Percentiles rank a stretch among this genome's conserved stretches.
phyloP scores from a whole-genome alignment of 1,140 invertebrate species.

The Sycophaga agraensis region DNA sequence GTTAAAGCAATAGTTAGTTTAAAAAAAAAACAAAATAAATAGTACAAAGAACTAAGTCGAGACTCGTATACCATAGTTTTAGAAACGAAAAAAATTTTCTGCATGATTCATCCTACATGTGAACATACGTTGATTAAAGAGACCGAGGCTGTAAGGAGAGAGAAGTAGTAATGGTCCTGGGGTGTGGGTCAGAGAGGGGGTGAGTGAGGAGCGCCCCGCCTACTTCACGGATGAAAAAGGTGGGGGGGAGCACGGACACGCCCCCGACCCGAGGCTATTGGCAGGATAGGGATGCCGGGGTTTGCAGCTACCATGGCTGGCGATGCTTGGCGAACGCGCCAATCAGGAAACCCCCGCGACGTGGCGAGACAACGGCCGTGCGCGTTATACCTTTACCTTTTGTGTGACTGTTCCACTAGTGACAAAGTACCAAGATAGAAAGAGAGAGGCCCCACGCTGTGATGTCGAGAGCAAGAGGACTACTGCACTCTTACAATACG shows the following conservation, averaged over 20 bases:
- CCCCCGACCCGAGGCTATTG: conserved; percentile 54
- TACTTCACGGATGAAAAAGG: no score
- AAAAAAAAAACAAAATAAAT: no score
- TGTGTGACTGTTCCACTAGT: neutral
- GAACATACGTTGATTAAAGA: no score
- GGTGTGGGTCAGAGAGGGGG: neutral
- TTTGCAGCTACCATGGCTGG: conserved; percentile 56
- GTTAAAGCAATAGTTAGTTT: no score
- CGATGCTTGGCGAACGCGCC: conserved; percentile 46
- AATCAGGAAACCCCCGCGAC: conserved; percentile 47
- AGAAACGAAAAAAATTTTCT: no score
- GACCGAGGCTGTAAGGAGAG: no score
- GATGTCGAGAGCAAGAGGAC: no score
- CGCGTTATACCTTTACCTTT: neutral
- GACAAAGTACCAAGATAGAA: neutral
- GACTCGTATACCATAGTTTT: no score
- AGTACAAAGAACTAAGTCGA: no score
- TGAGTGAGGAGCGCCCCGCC: neutral
- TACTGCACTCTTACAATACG: no score
- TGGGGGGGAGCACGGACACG: conserved; percentile 34
- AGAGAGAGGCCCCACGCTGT: neutral
- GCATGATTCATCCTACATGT: no score
- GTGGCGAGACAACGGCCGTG: neutral
- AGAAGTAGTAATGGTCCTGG: neutral
- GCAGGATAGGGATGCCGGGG: conserved; percentile 50